Percentiles rank a stretch among this genome's conserved stretches.
Evolutionary conservation across 2,797 vertebrate species (phyloP).

Genomic region (Thaleichthys pacificus): DNA sequence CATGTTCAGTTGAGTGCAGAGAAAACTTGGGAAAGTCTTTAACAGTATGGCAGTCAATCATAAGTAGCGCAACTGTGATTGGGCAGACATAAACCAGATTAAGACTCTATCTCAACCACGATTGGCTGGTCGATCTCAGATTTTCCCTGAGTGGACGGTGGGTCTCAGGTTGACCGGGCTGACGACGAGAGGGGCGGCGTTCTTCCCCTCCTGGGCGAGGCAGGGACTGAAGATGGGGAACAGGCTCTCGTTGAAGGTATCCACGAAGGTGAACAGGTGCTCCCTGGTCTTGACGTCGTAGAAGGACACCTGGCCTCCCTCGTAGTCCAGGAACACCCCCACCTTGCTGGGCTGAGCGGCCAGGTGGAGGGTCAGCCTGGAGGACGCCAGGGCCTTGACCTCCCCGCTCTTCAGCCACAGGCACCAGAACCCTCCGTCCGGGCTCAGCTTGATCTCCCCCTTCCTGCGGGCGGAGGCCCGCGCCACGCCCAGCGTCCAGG

Average conservation of each 20-base stretch:
- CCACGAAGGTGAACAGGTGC: slow-evolving; percentile 74
- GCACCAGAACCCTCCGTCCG: slow-evolving; percentile 76
- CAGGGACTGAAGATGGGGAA: slow-evolving; percentile 81
- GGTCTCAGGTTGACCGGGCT: slow-evolving; percentile 63
- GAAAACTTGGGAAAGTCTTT: not conserved
- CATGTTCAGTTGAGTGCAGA: too few relatives aligned
- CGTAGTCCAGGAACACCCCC: slow-evolving; percentile 77
- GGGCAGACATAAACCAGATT: not conserved
- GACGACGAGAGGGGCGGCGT: slow-evolving; percentile 60
- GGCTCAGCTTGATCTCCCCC: slow-evolving; percentile 77
- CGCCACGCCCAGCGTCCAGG: slow-evolving; percentile 82
- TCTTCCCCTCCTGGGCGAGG: slow-evolving; percentile 71
- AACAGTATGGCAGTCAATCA: not conserved
- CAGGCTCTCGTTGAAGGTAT: slow-evolving; percentile 70
- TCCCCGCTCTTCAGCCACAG: slow-evolving; percentile 77
- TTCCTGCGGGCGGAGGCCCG: slow-evolving; percentile 67
- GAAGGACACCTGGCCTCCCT: slow-evolving; percentile 76
- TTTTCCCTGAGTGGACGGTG: not conserved
- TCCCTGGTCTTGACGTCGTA: slow-evolving; percentile 68
- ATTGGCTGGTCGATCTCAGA: not conserved
- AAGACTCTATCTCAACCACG: not conserved
- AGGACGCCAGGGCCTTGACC: slow-evolving; percentile 66
- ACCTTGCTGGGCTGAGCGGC: slow-evolving; percentile 57
- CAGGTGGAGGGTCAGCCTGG: slow-evolving; percentile 61
- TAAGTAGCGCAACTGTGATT: not conserved